These are phyloP conservation scores for Brachymystax lenok DNA, from an alignment of 2,797 vertebrate species.

Conservation along the genomic window DNA sequence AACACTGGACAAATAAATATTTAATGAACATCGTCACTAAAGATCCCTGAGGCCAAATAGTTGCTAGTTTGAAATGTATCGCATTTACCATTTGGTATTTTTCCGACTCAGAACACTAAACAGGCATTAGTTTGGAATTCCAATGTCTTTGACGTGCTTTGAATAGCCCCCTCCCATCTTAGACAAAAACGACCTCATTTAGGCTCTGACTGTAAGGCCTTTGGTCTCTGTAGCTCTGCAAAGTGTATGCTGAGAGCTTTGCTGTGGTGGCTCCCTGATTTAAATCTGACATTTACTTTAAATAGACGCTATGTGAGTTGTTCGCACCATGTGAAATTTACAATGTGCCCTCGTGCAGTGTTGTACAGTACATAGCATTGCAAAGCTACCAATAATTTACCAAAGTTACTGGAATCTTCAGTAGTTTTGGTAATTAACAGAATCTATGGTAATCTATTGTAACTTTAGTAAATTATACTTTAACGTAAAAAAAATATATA, in stretches of 20 bases:
- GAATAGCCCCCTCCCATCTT: not conserved
- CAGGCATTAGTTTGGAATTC: slow-evolving; percentile 11
- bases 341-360: not conserved
- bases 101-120: slow-evolving; percentile 5
- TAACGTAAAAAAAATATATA: no score
- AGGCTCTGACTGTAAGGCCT: not conserved
- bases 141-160: not conserved
- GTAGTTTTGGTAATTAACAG: no score
- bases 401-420: no score
- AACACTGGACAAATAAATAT: not conserved
- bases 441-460: no score
- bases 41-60: no score
- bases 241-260: not conserved
- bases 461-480: no score
- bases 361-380: no score
- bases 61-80: not conserved
- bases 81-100: slow-evolving; percentile 5
- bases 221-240: not conserved
- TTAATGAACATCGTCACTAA: not conserved
- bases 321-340: not conserved
- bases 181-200: not conserved
- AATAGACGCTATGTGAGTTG: not conserved
- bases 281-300: not conserved
- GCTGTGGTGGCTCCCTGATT: not conserved
- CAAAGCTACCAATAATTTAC: no score